Conservation (phyloP, 2,797 vertebrate species). For the Onychomys leucogaster region DNA sequence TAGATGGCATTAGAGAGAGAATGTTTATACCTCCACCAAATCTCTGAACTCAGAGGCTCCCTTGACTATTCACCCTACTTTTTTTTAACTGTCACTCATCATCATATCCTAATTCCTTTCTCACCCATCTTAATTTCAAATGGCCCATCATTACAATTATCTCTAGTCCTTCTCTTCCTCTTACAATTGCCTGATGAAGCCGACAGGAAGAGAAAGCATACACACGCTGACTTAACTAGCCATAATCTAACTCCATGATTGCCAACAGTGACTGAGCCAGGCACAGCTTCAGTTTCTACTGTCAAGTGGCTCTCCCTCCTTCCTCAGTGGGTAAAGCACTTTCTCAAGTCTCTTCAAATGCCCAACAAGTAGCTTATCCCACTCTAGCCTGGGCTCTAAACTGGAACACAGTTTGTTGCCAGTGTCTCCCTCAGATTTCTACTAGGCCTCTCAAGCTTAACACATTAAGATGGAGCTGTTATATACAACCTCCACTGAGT, state of each 20-base stretch:
- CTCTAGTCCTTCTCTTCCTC: background rate
- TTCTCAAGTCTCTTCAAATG: constrained; percentile 26
- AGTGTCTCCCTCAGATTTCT: constrained; percentile 12
- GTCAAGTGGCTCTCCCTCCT: background rate
- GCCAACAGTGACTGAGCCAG: background rate
- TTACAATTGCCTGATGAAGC: background rate
- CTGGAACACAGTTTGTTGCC: background rate
- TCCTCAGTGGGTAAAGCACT: background rate
- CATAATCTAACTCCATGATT: background rate
- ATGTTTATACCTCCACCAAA: background rate
- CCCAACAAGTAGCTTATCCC: background rate
- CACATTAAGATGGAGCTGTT: background rate
- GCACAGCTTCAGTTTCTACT: background rate
- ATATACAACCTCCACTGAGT: background rate
- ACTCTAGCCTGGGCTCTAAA: background rate
- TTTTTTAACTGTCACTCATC: background rate
- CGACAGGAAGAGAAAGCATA: background rate
- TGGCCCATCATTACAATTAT: background rate
- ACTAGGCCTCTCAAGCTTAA: constrained; percentile 1
- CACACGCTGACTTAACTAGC: background rate
- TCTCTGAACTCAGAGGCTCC: background rate
- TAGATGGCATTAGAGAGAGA: background rate
- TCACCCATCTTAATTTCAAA: background rate
- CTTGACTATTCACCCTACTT: background rate
- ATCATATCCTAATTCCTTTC: background rate